Evolutionary conservation across 2,113 vertebrate species (phyloP).

Genomic region (Nanger granti): DNA sequence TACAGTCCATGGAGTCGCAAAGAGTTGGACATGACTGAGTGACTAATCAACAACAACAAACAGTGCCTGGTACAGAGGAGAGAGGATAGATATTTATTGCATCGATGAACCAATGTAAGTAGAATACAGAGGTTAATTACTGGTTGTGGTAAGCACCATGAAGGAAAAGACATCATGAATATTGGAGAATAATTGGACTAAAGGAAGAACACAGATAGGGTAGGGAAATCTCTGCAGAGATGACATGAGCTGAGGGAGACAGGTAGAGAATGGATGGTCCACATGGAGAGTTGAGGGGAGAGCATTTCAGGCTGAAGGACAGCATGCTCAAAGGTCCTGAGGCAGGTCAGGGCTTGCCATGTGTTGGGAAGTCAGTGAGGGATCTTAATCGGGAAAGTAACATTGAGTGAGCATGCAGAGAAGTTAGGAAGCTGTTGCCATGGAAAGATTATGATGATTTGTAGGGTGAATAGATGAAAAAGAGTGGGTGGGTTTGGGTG

Average conservation of each 20-base stretch:
- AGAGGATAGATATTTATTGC: not conserved
- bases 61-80: not conserved
- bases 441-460: not conserved
- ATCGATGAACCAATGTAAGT: not conserved
- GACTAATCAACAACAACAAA: not conserved
- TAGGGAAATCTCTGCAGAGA: not conserved
- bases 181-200: not conserved
- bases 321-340: not conserved
- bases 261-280: not conserved
- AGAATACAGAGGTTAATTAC: not conserved
- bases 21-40: not conserved
- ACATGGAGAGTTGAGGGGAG: not conserved
- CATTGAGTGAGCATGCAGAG: not conserved
- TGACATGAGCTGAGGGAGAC: not conserved
- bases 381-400: not conserved
- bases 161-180: not conserved
- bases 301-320: not conserved
- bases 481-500: not conserved
- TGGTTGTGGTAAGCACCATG: not conserved
- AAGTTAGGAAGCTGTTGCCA: not conserved
- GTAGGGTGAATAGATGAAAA: not conserved
- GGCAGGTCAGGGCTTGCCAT: not conserved
- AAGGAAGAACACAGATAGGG: not conserved
- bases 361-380: not conserved
- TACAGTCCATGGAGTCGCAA: not conserved